Conservation (phyloP, 2,113 vertebrate species). For the Zeus faber region DNA sequence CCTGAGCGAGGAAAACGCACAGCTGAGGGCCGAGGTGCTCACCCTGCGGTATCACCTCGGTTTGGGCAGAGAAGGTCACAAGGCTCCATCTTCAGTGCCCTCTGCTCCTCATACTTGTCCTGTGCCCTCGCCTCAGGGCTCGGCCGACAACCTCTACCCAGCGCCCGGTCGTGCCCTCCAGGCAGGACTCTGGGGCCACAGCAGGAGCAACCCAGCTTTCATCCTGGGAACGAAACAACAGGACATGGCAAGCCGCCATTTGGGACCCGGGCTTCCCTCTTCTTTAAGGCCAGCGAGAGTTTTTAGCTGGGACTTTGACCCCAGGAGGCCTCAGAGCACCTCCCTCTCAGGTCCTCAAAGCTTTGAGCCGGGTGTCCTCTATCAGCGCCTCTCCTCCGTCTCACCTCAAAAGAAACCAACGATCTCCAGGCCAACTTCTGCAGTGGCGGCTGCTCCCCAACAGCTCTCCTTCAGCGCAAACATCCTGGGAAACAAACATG, state of each 20-base stretch:
- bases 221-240: neutral
- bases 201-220: neutral
- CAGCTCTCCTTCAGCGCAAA: no score
- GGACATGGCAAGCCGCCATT: neutral
- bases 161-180: conserved; percentile 14
- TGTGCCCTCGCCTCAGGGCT: neutral
- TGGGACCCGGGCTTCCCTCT: neutral
- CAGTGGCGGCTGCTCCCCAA: no score
- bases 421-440: no score
- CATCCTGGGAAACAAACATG: no score
- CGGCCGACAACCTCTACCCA: neutral
- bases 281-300: no score
- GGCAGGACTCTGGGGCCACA: conserved; percentile 12
- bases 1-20: conserved; percentile 68
- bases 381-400: no score
- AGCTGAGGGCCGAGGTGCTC: conserved; percentile 61
- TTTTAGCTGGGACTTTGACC: no score
- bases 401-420: no score
- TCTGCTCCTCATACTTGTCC: neutral
- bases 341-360: no score
- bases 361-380: no score
- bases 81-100: neutral
- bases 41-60: conserved; percentile 52
- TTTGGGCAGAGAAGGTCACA: conserved; percentile 9
- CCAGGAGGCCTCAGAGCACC: no score